Conservation (phyloP, 2,113 vertebrate genomes). For the Chaetura pelagica region DNA sequence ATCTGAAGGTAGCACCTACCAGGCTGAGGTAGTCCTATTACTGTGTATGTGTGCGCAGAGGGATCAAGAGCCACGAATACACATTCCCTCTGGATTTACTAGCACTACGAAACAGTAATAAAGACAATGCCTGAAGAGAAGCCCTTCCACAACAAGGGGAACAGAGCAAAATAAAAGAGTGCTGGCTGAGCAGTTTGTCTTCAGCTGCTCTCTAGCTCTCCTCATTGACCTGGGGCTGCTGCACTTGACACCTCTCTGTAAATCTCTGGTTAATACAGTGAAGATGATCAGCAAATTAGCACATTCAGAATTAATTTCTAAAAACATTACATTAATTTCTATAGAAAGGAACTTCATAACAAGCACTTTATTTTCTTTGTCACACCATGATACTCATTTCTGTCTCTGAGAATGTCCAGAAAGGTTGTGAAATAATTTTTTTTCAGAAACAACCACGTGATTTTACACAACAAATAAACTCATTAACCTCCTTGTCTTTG, state of each 20-base stretch:
- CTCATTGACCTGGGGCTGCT: accelerated
- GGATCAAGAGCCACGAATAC: not conserved
- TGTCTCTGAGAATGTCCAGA: not conserved
- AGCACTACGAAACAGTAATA: not conserved
- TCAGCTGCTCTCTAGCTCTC: not conserved
- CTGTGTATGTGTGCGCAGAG: not conserved
- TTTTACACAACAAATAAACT: not conserved
- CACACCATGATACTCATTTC: not conserved
- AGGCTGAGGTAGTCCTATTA: not conserved
- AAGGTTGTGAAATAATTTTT: not conserved
- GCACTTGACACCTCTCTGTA: not conserved
- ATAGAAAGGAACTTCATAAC: not conserved
- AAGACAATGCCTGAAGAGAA: not conserved
- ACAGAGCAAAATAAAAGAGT: not conserved
- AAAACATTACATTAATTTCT: not conserved
- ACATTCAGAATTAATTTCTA: not conserved
- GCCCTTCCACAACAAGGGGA: not conserved
- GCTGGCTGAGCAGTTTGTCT: not conserved
- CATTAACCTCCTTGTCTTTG: not conserved
- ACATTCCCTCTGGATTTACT: not conserved
- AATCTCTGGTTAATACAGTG: not conserved
- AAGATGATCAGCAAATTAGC: not conserved
- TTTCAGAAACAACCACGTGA: not conserved
- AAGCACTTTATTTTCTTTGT: not conserved
- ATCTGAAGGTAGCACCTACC: not conserved